Conservation (phyloP, 2,888 invertebrate genomes). For the Quadriops clusia region DNA sequence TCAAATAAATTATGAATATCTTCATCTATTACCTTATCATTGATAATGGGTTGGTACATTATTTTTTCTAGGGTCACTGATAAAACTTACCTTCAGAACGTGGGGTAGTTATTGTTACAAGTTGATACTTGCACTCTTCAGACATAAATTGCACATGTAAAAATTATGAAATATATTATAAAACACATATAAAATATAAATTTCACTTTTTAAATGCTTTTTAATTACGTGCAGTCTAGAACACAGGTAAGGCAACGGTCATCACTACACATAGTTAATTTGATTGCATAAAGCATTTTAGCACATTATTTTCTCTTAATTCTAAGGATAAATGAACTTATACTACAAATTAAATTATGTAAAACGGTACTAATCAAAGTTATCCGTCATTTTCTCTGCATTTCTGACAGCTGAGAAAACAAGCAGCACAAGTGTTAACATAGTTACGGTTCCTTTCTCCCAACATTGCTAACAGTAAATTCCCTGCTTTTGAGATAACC, state of each 20-base stretch:
- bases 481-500: no score
- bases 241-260: conserved; percentile 5
- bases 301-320: conserved; percentile 14
- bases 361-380: conserved; percentile 11
- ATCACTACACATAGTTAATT: conserved; percentile 12
- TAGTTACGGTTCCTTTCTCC: no score
- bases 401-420: conserved; percentile 22
- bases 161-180: conserved; percentile 13
- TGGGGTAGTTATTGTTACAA: conserved; percentile 21
- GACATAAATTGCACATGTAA: conserved; percentile 22
- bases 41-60: background rate
- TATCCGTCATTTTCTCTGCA: conserved; percentile 20
- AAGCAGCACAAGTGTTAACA: conserved; percentile 12
- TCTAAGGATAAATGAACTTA: conserved; percentile 8
- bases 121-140: conserved; percentile 21
- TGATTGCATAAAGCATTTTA: conserved; percentile 16
- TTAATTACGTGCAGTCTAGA: conserved; percentile 12
- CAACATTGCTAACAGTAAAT: no score
- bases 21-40: no score
- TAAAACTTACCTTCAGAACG: conserved; percentile 19
- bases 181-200: conserved; percentile 8
- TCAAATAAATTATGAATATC: background rate
- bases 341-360: conserved; percentile 10
- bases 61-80: conserved; percentile 2
- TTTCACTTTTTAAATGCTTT: conserved; percentile 4